Evolutionary conservation across 2,797 vertebrate species (phyloP).

Genomic region (Ptychobarbus kaznakovi): DNA sequence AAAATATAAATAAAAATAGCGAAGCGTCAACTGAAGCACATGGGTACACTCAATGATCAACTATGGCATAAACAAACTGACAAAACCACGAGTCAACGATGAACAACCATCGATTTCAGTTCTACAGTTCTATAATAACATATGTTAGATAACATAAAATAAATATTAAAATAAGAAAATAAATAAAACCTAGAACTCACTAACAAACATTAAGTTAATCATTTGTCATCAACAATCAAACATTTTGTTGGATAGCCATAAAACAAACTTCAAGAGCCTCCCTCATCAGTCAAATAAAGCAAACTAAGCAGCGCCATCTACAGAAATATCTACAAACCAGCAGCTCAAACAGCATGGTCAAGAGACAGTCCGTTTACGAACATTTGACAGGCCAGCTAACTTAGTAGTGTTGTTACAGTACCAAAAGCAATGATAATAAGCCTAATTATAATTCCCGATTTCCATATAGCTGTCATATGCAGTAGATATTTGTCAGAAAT

Average conservation of each 20-base stretch:
- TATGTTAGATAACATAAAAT: not conserved
- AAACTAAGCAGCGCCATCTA: conserved; percentile 93
- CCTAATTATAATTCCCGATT: not conserved
- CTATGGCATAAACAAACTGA: conserved; percentile 6
- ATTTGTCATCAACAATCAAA: conserved; percentile 21
- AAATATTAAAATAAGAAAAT: not conserved
- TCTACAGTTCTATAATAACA: no score
- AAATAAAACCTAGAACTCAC: not conserved
- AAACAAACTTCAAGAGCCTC: conserved; percentile 29
- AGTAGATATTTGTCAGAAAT: conserved; percentile 3
- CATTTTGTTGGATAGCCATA: conserved; percentile 34
- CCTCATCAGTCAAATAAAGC: conserved; percentile 63
- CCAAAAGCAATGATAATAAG: not conserved
- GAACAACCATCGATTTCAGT: not conserved
- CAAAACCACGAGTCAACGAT: not conserved
- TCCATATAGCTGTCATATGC: not conserved
- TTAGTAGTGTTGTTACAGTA: not conserved
- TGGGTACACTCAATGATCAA: not conserved
- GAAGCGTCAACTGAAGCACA: not conserved
- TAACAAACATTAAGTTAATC: conserved; percentile 11
- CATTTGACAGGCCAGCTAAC: conserved; percentile 3
- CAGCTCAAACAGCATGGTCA: conserved; percentile 27
- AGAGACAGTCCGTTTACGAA: conserved; percentile 5
- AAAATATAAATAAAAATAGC: not conserved
- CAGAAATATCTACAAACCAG: conserved; percentile 74